phyloP scores from a whole-genome alignment of 2,113 vertebrate genomes.

The Hypomesus transpacificus region DNA sequence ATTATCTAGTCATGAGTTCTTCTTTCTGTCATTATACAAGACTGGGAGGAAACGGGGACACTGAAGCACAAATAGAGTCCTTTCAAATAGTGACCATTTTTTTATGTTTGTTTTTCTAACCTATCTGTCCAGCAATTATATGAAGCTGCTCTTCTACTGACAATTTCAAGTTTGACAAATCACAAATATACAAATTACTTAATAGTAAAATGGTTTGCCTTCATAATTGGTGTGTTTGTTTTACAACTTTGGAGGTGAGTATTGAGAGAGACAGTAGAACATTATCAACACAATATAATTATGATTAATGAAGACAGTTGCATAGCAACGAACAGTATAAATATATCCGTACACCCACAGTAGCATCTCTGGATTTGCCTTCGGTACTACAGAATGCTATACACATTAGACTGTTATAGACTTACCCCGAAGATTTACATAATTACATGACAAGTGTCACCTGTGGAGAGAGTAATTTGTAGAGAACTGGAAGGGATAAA shows the following conservation, averaged over 20 bases:
- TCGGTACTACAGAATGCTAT: background rate
- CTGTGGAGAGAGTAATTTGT: too few relatives aligned
- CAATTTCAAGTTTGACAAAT: too few relatives aligned
- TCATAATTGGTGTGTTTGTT: too few relatives aligned
- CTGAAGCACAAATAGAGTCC: background rate
- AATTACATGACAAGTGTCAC: too few relatives aligned
- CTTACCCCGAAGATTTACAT: too few relatives aligned
- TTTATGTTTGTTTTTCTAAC: background rate
- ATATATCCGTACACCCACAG: conserved; percentile 7
- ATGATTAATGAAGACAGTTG: conserved; percentile 1
- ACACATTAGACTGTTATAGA: background rate
- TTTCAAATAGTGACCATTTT: background rate
- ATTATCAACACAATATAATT: background rate
- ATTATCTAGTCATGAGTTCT: background rate
- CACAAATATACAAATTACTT: too few relatives aligned
- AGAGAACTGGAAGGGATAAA: too few relatives aligned
- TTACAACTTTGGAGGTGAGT: too few relatives aligned
- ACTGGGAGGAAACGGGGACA: background rate
- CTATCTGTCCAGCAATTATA: background rate
- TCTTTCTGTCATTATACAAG: background rate
- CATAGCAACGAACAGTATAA: conserved; percentile 14
- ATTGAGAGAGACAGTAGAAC: background rate
- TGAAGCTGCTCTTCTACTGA: background rate
- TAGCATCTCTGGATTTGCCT: background rate
- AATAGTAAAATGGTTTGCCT: too few relatives aligned